Conservation (phyloP, 2,113 vertebrate genomes). For the Phaethornis superciliosus region DNA sequence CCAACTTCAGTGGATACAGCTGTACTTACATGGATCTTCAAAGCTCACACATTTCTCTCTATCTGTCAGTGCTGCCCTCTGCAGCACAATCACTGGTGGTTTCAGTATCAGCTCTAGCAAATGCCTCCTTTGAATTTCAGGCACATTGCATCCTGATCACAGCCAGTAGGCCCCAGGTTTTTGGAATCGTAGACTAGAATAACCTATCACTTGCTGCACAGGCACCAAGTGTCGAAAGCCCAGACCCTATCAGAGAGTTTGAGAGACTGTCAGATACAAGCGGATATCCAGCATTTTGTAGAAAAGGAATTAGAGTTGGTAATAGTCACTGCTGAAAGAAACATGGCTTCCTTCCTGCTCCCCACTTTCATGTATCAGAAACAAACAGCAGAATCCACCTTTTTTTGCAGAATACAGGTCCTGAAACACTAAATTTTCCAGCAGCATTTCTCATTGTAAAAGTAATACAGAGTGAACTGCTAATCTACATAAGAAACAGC, state of each 20-base stretch:
- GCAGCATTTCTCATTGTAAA: neutral
- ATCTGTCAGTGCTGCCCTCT: neutral
- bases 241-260: neutral
- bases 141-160: neutral
- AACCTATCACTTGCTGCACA: neutral
- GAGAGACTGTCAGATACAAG: neutral
- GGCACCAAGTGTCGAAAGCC: neutral
- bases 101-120: neutral
- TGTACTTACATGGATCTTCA: neutral
- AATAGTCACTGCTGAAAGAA: neutral
- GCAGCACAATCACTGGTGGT: neutral
- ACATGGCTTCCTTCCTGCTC: neutral
- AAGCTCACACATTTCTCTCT: neutral
- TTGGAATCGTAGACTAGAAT: neutral
- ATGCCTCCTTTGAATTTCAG: neutral
- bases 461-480: neutral
- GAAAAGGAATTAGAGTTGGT: neutral
- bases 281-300: neutral
- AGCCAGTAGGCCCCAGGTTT: neutral
- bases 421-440: neutral
- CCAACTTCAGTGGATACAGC: neutral
- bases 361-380: neutral
- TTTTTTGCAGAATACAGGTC: neutral
- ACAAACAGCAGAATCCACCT: neutral
- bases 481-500: neutral